phyloP scores from a whole-genome alignment of 2,113 vertebrate species.

The Ranitomeya variabilis region DNA sequence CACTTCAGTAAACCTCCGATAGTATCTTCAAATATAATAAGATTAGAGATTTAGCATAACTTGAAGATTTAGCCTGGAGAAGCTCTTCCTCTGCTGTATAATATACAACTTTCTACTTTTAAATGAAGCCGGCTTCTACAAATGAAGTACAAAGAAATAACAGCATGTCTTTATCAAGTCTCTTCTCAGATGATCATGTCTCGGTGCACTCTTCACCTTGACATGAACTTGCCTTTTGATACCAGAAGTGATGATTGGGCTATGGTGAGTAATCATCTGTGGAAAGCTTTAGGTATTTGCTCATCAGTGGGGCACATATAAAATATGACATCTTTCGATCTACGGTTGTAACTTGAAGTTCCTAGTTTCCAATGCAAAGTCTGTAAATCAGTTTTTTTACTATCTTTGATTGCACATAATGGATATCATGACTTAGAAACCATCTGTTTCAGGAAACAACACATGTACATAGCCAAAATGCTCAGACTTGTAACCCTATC shows the following conservation, averaged over 20 bases:
- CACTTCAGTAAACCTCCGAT: slow-evolving; percentile 25
- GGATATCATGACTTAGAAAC: too few species aligned
- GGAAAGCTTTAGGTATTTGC: neutral
- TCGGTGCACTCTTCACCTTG: neutral
- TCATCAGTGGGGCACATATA: neutral
- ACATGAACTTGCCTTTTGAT: neutral
- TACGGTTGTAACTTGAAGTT: neutral
- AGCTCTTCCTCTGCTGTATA: slow-evolving; percentile 5
- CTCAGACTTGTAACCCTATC: too few species aligned
- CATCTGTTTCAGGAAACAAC: too few species aligned
- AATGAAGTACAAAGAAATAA: neutral
- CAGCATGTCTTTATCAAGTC: neutral
- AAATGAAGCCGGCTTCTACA: neutral
- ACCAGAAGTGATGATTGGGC: neutral
- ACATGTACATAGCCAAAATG: too few species aligned
- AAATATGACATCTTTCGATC: neutral
- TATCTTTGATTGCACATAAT: too few species aligned
- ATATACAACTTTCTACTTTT: neutral
- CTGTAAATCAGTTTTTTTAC: too few species aligned
- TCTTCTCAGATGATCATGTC: neutral
- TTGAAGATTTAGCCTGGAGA: slow-evolving; percentile 13
- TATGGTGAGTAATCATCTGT: neutral
- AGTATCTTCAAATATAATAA: slow-evolving; percentile 35
- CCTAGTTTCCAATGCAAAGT: too few species aligned
- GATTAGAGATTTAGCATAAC: slow-evolving; percentile 34